Evolutionary conservation across 2,888 invertebrate species (phyloP).

Genomic region (Platycnemis pennipes): DNA sequence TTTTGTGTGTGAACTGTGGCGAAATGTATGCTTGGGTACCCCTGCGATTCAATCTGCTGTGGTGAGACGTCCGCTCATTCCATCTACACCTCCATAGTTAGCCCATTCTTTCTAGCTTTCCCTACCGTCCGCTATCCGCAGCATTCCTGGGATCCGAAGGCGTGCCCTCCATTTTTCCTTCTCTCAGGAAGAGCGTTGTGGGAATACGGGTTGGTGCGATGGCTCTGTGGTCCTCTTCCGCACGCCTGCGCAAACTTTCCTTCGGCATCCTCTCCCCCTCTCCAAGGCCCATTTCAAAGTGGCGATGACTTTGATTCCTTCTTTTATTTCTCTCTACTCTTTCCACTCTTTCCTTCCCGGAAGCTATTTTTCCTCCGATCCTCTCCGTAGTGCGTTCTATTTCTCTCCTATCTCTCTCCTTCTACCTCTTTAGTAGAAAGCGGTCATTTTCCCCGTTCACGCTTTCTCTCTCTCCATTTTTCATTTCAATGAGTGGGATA

Average conservation of each 20-base stretch:
- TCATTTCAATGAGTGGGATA: too few species aligned
- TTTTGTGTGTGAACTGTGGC: background rate
- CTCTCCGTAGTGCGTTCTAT: background rate
- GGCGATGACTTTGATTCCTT: background rate
- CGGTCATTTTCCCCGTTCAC: too few species aligned
- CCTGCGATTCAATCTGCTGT: slow-evolving; percentile 36
- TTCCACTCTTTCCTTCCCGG: background rate
- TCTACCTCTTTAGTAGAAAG: background rate
- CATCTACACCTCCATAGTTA: background rate
- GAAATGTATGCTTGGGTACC: background rate
- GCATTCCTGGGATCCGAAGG: background rate
- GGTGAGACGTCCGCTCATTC: background rate
- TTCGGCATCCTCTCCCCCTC: background rate
- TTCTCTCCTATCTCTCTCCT: too few species aligned
- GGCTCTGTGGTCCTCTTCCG: background rate
- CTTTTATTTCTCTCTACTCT: background rate
- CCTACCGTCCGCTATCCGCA: background rate
- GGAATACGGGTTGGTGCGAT: slow-evolving; percentile 36
- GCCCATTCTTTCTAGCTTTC: background rate
- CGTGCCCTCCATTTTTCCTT: background rate
- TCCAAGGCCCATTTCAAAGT: background rate
- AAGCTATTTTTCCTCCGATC: background rate
- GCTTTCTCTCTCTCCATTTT: background rate
- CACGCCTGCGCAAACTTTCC: slow-evolving; percentile 54
- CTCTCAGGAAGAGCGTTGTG: slow-evolving; percentile 17